A percentile compares a stretch with the other conserved stretches of the same genome.
These are phyloP conservation scores for Drosophila insularis DNA, from an alignment of 1,140 invertebrate species.

Conservation along the genomic window DNA sequence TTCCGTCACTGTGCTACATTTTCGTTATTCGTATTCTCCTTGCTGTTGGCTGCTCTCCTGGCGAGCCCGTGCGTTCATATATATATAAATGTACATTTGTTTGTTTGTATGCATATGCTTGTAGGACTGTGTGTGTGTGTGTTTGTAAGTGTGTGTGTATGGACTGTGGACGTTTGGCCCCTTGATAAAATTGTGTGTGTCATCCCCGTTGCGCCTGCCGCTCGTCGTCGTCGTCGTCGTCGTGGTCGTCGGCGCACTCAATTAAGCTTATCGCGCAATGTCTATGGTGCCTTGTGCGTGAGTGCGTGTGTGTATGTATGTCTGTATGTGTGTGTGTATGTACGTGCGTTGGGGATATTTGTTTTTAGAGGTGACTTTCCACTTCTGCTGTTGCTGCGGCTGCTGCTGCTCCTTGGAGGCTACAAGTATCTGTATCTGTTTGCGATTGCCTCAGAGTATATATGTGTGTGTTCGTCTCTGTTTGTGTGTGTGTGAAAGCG, in stretches of 20 bases:
- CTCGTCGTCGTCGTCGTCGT: constrained; percentile 12
- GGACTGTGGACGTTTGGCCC: constrained; percentile 52
- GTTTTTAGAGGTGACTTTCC: constrained; percentile 80
- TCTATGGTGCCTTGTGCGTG: constrained; percentile 29
- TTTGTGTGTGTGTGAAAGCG: constrained; percentile 18
- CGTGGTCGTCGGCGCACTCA: constrained; percentile 52
- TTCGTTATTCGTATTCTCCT: constrained; percentile 55
- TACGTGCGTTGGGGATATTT: constrained; percentile 65
- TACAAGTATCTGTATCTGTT: constrained; percentile 46
- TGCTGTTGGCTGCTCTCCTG: constrained; percentile 75
- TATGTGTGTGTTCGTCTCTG: constrained; percentile 5
- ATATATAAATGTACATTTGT: constrained; percentile 4
- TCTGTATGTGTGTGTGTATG: constrained; percentile 18
- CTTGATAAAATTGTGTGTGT: constrained; percentile 66
- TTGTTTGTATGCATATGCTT: constrained; percentile 5
- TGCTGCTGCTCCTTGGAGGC: constrained; percentile 66
- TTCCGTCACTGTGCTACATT: background rate
- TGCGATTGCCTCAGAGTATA: constrained; percentile 33
- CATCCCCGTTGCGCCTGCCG: constrained; percentile 37
- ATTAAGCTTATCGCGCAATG: constrained; percentile 79
- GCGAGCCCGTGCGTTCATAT: too few species aligned
- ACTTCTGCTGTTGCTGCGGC: constrained; percentile 35
- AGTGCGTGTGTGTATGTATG: constrained; percentile 10
- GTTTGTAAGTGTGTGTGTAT: constrained; percentile 22
- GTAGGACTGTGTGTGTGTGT: background rate